Conservation (phyloP, 2,797 vertebrate species). For the Chaunax sp. region DNA sequence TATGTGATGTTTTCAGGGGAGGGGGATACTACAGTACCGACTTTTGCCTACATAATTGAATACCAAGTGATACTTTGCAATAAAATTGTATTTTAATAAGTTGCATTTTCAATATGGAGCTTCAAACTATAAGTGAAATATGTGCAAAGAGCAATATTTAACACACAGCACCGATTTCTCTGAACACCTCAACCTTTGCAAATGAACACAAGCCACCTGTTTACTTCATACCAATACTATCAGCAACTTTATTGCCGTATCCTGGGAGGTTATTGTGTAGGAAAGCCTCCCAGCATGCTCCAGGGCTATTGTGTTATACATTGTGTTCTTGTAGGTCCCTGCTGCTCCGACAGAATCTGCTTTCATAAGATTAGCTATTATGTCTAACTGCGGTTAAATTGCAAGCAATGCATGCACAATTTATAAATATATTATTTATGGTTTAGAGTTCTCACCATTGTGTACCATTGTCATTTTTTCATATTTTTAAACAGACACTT, state of each 20-base stretch:
- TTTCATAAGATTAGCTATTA: not conserved
- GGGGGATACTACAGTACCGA: not conserved
- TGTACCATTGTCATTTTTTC: not conserved
- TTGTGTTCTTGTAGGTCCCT: not conserved
- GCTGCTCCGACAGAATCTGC: not conserved
- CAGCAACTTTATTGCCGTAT: not conserved
- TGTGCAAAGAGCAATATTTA: not conserved
- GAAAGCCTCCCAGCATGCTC: constrained; percentile 12
- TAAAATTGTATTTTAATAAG: constrained; percentile 5
- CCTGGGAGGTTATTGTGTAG: not conserved
- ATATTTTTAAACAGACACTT: too few species aligned
- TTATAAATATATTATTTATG: not conserved
- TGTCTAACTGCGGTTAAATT: not conserved
- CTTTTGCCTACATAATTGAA: constrained; percentile 5
- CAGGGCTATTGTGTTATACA: constrained; percentile 2
- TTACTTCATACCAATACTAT: not conserved
- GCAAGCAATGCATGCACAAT: not conserved
- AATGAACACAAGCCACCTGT: constrained; percentile 18
- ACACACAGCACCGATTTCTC: not conserved
- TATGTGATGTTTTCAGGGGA: constrained; percentile 29
- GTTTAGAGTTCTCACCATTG: not conserved
- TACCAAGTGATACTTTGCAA: not conserved
- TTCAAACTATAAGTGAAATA: not conserved
- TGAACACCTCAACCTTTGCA: not conserved
- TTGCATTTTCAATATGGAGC: not conserved